Conservation (phyloP, 2,113 vertebrate species). For the Illadopsis cleaveri region DNA sequence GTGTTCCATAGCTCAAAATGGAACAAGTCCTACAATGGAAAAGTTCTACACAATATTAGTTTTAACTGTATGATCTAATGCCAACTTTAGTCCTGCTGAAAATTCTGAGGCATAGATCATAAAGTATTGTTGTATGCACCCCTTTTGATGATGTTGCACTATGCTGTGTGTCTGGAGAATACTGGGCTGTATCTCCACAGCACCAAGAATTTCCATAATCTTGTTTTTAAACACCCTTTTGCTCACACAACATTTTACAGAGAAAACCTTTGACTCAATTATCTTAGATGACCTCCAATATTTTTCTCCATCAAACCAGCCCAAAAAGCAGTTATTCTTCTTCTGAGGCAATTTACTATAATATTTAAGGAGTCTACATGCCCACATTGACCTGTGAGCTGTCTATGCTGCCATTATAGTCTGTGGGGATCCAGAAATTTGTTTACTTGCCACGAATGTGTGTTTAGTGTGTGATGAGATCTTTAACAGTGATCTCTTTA, state of each 20-base stretch:
- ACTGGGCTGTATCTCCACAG: background rate
- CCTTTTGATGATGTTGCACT: background rate
- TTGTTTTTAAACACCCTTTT: background rate
- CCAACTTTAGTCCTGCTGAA: background rate
- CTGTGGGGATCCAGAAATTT: background rate
- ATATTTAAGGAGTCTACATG: background rate
- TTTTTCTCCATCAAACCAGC: background rate
- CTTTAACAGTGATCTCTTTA: background rate
- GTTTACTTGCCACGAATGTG: background rate
- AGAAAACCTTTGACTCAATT: background rate
- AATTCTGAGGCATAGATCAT: background rate
- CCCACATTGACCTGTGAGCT: background rate
- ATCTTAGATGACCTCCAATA: background rate
- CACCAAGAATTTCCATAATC: background rate
- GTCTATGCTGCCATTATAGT: background rate
- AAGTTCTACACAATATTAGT: background rate
- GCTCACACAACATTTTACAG: background rate
- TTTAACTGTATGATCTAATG: background rate
- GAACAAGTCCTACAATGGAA: background rate
- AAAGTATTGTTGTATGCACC: background rate
- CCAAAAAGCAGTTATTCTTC: background rate
- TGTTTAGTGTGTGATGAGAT: background rate
- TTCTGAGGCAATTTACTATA: background rate
- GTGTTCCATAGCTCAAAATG: background rate
- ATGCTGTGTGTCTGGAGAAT: background rate